Conservation (phyloP, 2,888 invertebrate genomes). For the Rhynchonema sp. region DNA sequence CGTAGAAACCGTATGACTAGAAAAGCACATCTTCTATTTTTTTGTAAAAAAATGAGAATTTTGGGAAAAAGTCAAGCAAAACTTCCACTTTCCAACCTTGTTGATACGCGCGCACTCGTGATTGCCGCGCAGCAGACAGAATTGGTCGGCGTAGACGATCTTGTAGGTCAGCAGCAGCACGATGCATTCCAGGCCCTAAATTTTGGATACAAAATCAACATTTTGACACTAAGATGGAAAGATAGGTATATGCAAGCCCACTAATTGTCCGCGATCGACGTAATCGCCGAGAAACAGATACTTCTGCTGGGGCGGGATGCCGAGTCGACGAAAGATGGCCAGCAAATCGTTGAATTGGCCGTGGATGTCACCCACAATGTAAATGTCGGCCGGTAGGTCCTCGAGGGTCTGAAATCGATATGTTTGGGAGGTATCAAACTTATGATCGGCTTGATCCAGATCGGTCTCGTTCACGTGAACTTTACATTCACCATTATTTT, state of each 20-base stretch:
- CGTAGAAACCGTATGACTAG: background rate
- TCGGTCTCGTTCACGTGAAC: no score
- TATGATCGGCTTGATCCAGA: no score
- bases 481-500: no score
- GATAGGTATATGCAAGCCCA: no score
- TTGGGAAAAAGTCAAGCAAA: background rate
- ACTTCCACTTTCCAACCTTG: no score
- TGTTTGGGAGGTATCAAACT: no score
- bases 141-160: background rate
- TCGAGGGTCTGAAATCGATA: background rate
- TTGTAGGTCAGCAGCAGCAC: background rate
- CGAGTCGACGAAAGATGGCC: background rate
- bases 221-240: no score
- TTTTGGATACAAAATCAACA: no score
- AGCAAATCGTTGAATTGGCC: background rate
- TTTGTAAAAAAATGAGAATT: background rate
- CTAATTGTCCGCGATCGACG: background rate
- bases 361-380: background rate
- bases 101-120: background rate
- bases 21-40: background rate
- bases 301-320: background rate
- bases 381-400: background rate
- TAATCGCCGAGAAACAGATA: background rate
- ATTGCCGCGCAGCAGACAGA: background rate
- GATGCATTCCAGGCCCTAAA: background rate